phyloP scores from a whole-genome alignment of 2,113 vertebrate species.

The Nestor notabilis region DNA sequence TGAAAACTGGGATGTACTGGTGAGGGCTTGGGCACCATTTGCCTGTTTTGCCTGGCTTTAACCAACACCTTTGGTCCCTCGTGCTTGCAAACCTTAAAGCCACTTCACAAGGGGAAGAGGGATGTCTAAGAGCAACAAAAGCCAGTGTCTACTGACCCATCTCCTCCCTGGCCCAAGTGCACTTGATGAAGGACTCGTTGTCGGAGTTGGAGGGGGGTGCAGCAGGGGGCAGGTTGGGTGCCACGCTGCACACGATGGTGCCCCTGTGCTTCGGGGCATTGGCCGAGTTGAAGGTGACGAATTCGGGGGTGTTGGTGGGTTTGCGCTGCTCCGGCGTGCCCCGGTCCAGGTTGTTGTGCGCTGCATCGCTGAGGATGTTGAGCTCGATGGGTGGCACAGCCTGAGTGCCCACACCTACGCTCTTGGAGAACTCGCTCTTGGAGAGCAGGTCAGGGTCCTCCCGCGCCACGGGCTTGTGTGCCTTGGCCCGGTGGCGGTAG shows the following conservation, averaged over 20 bases:
- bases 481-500: constrained; percentile 76
- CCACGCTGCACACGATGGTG: constrained; percentile 92
- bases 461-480: constrained; percentile 84
- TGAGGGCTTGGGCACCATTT: neutral
- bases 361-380: constrained; percentile 71
- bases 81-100: neutral
- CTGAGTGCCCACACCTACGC: constrained; percentile 77
- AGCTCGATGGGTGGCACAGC: constrained; percentile 81
- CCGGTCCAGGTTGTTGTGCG: constrained; percentile 79
- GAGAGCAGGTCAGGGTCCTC: constrained; percentile 91
- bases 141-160: constrained; percentile 80
- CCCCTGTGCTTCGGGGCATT: constrained; percentile 75
- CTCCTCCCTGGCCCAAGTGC: constrained; percentile 89
- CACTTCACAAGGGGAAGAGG: neutral
- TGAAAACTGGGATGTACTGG: neutral
- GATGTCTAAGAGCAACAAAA: neutral
- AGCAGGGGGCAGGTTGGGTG: constrained; percentile 86
- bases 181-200: constrained; percentile 88
- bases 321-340: constrained; percentile 73
- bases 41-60: neutral
- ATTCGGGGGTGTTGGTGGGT: constrained; percentile 58
- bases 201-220: constrained; percentile 82
- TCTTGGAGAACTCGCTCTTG: constrained; percentile 80
- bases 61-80: neutral
- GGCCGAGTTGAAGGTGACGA: constrained; percentile 72